Conservation (phyloP, 2,888 invertebrate species). For the Camptogramma bilineatum region DNA sequence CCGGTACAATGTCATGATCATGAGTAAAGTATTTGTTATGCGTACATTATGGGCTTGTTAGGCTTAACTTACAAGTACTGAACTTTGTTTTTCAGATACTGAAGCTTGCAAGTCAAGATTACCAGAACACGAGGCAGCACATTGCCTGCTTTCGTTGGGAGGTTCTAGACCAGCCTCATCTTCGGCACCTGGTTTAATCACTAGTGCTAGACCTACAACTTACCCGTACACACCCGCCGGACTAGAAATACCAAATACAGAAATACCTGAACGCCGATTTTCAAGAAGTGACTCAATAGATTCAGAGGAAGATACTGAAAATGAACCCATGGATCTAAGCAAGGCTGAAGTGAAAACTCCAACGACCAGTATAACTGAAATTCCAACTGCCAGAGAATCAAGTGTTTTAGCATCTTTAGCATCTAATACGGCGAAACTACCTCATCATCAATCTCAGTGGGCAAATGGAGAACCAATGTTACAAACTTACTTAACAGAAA, state of each 20-base stretch:
- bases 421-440: conserved; percentile 87
- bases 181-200: conserved; percentile 83
- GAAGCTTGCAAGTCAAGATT: conserved; percentile 89
- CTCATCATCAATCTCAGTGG: conserved; percentile 84
- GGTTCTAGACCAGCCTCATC: conserved; percentile 83
- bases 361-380: conserved; percentile 73
- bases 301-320: conserved; percentile 74
- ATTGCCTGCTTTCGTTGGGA: conserved; percentile 91
- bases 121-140: conserved; percentile 94
- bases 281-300: conserved; percentile 61
- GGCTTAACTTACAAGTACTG: neutral
- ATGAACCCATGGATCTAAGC: conserved; percentile 83
- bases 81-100: conserved; percentile 74
- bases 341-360: conserved; percentile 71
- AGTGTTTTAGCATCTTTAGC: conserved; percentile 87
- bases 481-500: conserved; percentile 90
- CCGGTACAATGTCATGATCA: too few relatives aligned
- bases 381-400: conserved; percentile 87
- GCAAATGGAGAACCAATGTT: conserved; percentile 87
- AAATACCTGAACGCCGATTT: conserved; percentile 61
- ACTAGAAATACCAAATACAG: conserved; percentile 59
- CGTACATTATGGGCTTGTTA: neutral
- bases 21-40: too few relatives aligned
- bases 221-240: conserved; percentile 87
- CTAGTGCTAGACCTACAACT: conserved; percentile 87